Evolutionary conservation across 2,797 vertebrate genomes (phyloP), one percentile per base, ranked within the genome.

Genomic region (Falco novaeseelandiae): DNA sequence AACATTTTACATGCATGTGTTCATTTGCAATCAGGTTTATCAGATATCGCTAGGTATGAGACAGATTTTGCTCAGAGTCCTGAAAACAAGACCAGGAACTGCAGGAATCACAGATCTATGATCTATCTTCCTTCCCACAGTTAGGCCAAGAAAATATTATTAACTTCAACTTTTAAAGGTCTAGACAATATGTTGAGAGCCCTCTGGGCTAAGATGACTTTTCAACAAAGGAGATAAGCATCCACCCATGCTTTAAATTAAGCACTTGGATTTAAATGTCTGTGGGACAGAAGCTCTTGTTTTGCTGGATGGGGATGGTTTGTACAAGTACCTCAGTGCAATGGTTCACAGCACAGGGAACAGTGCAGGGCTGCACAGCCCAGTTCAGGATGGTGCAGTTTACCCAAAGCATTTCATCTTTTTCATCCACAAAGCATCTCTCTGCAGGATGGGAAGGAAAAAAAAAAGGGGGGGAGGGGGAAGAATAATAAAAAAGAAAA

Each of bases 341-440:
- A 23, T 2, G 19, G 55, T 8, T 10, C 32, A 11, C 52, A 34
- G 58, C 2, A 0, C 0, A 57, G 20, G 52, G 27, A 65, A 14
- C 9, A 4, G 49, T 2, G 21, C 58, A 44, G 16, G 25, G 36
- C 69, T 19, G 69, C 30, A 21, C 20, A 21, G 52, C 25, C n/a
- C 69, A 6, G 29, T 7, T 46, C 42, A 26, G 42, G 46, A 14
- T 18, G 18, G 5, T 36, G 72, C 16, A 16, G 16, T 18, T n/a
- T 57, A 29, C 54, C n/a, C n/a, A n/a, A 42, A 83, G 72, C n/a
- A 15, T 34, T 66, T 46, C 15, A 32, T 22, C n/a, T 55, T 62
- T 62, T 49, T 74, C 34, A 76, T 67, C 58, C 58, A 32, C 59
- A 57, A 66, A 62, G 44, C 30, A 58, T 42, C 30, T 21, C 38